These are phyloP conservation scores for Ceratina japonica DNA, from an alignment of 1,140 invertebrate species.

Conservation along the genomic window DNA sequence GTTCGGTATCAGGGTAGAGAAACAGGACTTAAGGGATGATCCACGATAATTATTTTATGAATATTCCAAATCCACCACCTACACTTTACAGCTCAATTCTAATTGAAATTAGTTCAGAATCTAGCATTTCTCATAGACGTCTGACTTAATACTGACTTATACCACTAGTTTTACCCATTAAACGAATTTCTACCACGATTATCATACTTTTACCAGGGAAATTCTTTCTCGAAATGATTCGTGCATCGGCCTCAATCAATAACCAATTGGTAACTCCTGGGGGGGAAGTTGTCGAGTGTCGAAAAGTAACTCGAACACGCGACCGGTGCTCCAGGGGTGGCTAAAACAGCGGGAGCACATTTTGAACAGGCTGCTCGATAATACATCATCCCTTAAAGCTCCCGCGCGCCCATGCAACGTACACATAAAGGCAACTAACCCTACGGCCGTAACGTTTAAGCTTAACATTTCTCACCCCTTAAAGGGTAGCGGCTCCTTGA, in stretches of 20 bases:
- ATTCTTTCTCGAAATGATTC: too few species aligned
- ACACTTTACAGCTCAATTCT: too few species aligned
- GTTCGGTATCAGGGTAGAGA: too few species aligned
- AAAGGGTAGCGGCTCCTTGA: slow-evolving; percentile 76
- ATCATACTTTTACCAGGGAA: background rate
- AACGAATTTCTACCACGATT: background rate
- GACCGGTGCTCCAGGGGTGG: slow-evolving; percentile 22
- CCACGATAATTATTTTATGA: too few species aligned
- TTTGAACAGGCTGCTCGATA: slow-evolving; percentile 73
- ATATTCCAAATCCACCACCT: too few species aligned
- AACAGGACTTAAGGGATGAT: background rate
- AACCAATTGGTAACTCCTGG: background rate
- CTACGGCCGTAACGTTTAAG: slow-evolving; percentile 77
- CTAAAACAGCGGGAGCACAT: slow-evolving; percentile 64
- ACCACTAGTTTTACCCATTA: background rate
- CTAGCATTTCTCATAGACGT: background rate
- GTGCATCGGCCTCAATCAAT: background rate
- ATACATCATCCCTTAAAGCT: slow-evolving; percentile 78
- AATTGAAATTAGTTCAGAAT: background rate
- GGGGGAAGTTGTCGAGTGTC: slow-evolving; percentile 16
- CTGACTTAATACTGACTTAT: background rate
- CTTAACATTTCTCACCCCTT: slow-evolving; percentile 78
- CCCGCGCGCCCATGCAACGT: slow-evolving; percentile 63
- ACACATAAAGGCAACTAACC: slow-evolving; percentile 73
- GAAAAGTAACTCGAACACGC: too few species aligned